Conservation (phyloP, 2,888 invertebrate species). For the Deilephila elpenor region DNA sequence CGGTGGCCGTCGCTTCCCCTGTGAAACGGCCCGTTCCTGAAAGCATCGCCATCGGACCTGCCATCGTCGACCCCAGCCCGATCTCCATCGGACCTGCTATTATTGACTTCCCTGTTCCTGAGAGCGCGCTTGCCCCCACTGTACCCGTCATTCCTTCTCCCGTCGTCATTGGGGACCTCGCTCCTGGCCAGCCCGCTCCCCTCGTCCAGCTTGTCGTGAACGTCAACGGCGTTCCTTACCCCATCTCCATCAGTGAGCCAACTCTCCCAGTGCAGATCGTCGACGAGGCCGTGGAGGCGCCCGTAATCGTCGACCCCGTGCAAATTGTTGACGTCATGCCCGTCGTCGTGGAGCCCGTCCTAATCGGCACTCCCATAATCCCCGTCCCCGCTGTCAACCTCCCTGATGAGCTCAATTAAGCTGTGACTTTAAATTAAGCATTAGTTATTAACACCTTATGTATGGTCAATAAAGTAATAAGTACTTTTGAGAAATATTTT, state of each 20-base stretch:
- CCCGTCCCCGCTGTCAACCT: conserved; percentile 47
- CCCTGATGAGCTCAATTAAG: conserved; percentile 58
- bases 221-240: conserved; percentile 26
- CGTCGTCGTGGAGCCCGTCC: conserved; percentile 19
- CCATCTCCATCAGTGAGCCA: no score
- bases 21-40: conserved; percentile 43
- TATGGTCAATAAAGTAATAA: no score
- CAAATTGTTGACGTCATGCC: conserved; percentile 2
- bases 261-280: conserved; percentile 10
- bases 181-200: conserved; percentile 40
- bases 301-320: conserved; percentile 34
- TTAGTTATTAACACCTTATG: no score
- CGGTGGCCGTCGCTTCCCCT: conserved; percentile 34
- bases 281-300: conserved; percentile 23
- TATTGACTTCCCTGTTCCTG: conserved; percentile 44
- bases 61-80: conserved; percentile 53
- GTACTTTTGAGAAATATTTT: no score
- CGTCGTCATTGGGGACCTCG: conserved; percentile 30
- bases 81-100: conserved; percentile 36
- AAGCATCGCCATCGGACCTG: conserved; percentile 61
- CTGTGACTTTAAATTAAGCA: neutral
- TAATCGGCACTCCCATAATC: conserved; percentile 39
- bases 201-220: conserved; percentile 58
- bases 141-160: conserved; percentile 38
- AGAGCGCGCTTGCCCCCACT: conserved; percentile 34